These are phyloP conservation scores for Mya arenaria DNA, from an alignment of 1,140 invertebrate genomes.

Conservation along the genomic window DNA sequence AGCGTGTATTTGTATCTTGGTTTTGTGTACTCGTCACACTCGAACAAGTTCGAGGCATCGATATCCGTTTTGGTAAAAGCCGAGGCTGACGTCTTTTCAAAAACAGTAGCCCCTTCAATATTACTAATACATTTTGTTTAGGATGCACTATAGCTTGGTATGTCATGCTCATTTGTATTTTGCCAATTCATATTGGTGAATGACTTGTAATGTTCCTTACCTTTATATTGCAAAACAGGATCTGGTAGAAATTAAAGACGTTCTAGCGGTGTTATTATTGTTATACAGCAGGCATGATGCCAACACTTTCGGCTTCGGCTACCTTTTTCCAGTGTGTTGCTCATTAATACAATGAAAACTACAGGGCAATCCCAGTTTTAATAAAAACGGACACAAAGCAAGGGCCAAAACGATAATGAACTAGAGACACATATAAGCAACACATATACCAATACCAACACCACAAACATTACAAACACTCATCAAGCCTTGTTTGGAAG, in stretches of 20 bases:
- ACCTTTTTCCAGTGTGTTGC: no score
- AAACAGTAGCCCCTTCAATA: neutral
- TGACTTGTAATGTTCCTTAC: constrained; percentile 17
- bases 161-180: constrained; percentile 1
- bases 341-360: no score
- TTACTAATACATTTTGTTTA: neutral
- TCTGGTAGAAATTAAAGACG: constrained; percentile 36
- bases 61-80: neutral
- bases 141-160: neutral
- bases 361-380: no score
- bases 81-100: no score
- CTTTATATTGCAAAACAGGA: neutral
- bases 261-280: neutral
- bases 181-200: neutral
- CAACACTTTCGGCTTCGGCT: no score
- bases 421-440: no score
- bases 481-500: no score
- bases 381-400: no score
- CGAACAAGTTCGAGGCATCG: neutral
- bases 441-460: no score
- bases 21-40: constrained; percentile 1
- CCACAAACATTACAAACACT: no score
- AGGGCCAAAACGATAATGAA: no score
- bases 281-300: constrained; percentile 3
- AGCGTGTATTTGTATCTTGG: neutral